Evolutionary conservation across 2,888 invertebrate genomes (phyloP), one percentile per base, ranked within the genome.

Genomic region (Troides aeacus): DNA sequence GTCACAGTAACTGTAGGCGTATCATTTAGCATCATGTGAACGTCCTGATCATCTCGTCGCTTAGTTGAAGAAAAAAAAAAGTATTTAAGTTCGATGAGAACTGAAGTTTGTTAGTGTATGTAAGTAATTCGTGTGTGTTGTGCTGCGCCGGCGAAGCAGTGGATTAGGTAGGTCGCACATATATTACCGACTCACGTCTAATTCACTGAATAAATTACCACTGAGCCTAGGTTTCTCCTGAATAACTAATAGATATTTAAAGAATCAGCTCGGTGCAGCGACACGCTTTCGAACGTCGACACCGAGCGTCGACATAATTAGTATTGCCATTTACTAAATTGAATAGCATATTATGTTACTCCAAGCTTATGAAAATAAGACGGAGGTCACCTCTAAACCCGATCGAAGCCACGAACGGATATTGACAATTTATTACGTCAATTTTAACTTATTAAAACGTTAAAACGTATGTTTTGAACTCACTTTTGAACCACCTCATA

Each of bases 131-230:
- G 75, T 77, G 81, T 24, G 7, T 74, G 78, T 74, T 75, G 72
- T 69, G 67, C 53, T 74, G 76, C 59, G 72, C 58, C 73, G 74
- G 77, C 72, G 75, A 76, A 74, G 75, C 68, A 74, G 75, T 74
- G 72, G 79, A 78, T 79, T 76, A 84, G 86, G 82, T 82, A 82
- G 86, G 85, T 84, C 85, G 84, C 84, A 83, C 89, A 89, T 87
- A 90, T 87, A 39, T 10, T 10, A 90, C 86, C 88, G 90, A 86
- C 84, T 88, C 85, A 86, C 84, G 88, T 88, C 85, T 88, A 85
- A 88, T 88, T 84, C 81, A 80, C 81, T 84, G 88, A 83, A 90
- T 89, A 88, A 85, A 91, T 90, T 85, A 85, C 87, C 82, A 84
- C 73, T 80, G 81, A 80, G 75, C 82, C 84, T 86, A 86, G 84